These are phyloP conservation scores for Caenorhabditis drosophilae DNA, from an alignment of 2,888 invertebrate species.

Conservation along the genomic window DNA sequence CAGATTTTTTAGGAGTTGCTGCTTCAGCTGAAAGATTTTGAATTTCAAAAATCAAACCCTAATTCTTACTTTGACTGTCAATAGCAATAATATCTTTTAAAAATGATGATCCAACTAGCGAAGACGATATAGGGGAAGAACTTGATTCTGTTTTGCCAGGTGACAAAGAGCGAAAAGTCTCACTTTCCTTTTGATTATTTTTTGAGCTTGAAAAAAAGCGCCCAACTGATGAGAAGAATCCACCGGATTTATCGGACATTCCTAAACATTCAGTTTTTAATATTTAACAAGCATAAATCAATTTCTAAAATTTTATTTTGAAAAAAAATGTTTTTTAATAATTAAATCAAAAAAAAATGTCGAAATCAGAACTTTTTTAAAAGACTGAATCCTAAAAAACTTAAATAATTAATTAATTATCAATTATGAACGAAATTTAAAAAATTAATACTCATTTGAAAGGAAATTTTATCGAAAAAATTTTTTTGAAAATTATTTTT, in stretches of 20 bases:
- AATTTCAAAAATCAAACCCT: neutral
- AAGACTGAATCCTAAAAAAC: no score
- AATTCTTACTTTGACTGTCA: constrained; percentile 1
- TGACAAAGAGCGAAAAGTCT: constrained; percentile 1
- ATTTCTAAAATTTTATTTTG: no score
- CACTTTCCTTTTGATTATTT: constrained; percentile 3
- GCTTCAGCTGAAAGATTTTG: constrained; percentile 19
- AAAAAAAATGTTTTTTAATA: no score
- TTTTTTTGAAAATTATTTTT: constrained; percentile 11
- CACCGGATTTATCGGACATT: constrained; percentile 36
- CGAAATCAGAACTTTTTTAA: no score
- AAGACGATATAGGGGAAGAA: constrained; percentile 8
- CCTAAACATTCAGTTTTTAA: neutral
- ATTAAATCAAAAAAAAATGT: no score
- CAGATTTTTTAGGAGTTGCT: neutral
- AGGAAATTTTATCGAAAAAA: no score
- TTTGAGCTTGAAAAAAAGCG: constrained; percentile 30
- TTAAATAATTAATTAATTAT: no score
- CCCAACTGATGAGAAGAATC: constrained; percentile 34
- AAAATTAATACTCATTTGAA: no score
- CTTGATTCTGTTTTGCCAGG: neutral
- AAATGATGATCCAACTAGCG: constrained; percentile 7
- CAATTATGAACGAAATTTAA: no score
- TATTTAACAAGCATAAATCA: neutral
- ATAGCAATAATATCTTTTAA: constrained; percentile 18